These are phyloP conservation scores for Poecile montanus DNA, from an alignment of 2,797 vertebrate species.

Conservation along the genomic window DNA sequence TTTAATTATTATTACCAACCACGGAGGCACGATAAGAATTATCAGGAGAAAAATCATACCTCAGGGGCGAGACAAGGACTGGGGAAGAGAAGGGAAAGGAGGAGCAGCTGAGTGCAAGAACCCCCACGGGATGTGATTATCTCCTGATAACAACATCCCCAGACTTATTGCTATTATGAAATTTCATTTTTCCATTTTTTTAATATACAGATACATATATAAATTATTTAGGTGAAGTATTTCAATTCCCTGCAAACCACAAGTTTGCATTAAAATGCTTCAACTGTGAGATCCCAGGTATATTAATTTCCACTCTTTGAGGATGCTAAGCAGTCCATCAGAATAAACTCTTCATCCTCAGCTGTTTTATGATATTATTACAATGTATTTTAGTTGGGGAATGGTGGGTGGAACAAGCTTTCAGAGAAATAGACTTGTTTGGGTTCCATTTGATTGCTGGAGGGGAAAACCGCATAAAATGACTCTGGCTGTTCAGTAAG, in stretches of 20 bases:
- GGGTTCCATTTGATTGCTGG: conserved; percentile 77
- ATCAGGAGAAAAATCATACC: conserved; percentile 78
- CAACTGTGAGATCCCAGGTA: conserved; percentile 79
- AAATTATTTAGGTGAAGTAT: conserved; percentile 80
- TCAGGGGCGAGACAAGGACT: conserved; percentile 73
- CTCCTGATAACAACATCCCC: conserved; percentile 78
- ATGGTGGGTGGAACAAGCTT: conserved; percentile 73
- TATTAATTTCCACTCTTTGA: conserved; percentile 76
- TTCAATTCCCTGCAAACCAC: conserved; percentile 75
- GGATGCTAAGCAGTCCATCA: conserved; percentile 78
- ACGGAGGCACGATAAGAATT: conserved; percentile 72
- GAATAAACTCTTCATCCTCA: conserved; percentile 76
- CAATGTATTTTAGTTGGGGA: conserved; percentile 70
- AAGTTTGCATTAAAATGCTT: conserved; percentile 81
- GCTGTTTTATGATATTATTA: conserved; percentile 80
- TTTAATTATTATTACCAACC: conserved; percentile 77
- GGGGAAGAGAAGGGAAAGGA: conserved; percentile 54
- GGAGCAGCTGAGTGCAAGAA: conserved; percentile 74
- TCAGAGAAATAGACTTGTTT: conserved; percentile 77
- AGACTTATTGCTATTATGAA: conserved; percentile 78
- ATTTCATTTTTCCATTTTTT: conserved; percentile 71
- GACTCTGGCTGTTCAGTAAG: conserved; percentile 69
- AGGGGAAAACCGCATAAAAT: conserved; percentile 76
- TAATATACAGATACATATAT: conserved; percentile 73
- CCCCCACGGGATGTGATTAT: conserved; percentile 83